These are phyloP conservation scores for Drosophila fuyamai DNA, from an alignment of 1,140 invertebrate genomes.

Conservation along the genomic window DNA sequence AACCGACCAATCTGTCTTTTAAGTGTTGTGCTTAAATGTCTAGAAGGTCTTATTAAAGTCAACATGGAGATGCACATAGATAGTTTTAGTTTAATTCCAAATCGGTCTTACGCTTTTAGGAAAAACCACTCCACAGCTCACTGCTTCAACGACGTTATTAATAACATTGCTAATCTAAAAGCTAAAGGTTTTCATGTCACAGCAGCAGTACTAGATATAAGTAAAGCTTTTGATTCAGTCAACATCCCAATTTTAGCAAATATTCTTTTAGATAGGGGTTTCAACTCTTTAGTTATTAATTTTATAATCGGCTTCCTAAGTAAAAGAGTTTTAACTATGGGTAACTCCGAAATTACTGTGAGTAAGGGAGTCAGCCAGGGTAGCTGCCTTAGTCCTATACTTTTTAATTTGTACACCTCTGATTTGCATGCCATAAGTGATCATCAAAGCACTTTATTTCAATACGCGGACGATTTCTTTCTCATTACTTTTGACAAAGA, in stretches of 20 bases:
- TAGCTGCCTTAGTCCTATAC: not conserved
- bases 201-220: not conserved
- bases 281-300: not conserved
- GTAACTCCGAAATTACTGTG: conserved; percentile 1
- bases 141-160: not conserved
- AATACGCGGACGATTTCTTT: not conserved
- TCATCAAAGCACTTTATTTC: not conserved
- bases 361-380: not conserved
- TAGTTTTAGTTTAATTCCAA: too few relatives aligned
- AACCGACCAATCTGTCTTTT: conserved; percentile 3
- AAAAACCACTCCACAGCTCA: conserved; percentile 2
- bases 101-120: not conserved
- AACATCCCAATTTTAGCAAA: not conserved
- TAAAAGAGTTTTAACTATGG: conserved; percentile 2
- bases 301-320: not conserved
- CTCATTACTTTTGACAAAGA: not conserved
- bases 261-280: not conserved
- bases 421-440: not conserved
- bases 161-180: not conserved
- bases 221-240: conserved; percentile 3
- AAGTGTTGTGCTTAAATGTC: not conserved
- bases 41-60: too few relatives aligned
- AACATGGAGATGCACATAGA: too few relatives aligned
- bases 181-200: conserved; percentile 2
- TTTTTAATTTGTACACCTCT: not conserved